Evolutionary conservation across 2,797 vertebrate genomes (phyloP).

Genomic region (Schizopygopsis pylzovi): DNA sequence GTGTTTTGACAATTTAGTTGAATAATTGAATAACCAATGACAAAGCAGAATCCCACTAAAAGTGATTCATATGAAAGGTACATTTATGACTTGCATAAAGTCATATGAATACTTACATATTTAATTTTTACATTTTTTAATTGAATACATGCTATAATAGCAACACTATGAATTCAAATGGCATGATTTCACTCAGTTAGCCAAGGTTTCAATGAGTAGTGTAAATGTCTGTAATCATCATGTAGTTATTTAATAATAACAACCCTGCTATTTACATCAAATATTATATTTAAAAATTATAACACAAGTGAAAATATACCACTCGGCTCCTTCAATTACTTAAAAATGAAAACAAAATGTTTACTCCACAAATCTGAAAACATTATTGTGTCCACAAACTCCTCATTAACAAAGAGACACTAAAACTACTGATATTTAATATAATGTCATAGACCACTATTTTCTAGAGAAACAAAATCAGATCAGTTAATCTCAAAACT

Average conservation of each 20-base stretch:
- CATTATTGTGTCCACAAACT: background rate
- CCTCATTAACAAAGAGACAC: background rate
- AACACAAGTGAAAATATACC: background rate
- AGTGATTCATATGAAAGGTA: background rate
- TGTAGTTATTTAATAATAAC: background rate
- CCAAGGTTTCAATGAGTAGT: background rate
- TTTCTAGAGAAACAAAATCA: background rate
- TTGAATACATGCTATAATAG: background rate
- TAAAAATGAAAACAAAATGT: background rate
- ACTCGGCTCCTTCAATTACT: background rate
- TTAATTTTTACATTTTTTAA: background rate
- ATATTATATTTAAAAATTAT: background rate
- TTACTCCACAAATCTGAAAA: background rate
- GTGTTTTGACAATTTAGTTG: background rate
- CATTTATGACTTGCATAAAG: background rate
- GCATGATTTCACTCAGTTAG: background rate
- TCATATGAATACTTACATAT: background rate
- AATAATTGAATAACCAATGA: background rate
- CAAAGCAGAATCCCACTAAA: background rate
- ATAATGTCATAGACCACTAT: background rate
- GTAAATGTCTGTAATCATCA: background rate
- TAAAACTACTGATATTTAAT: background rate
- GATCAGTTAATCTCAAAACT: background rate
- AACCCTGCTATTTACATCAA: background rate
- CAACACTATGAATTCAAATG: background rate